Percentiles rank a stretch among this genome's conserved stretches.
Conservation (phyloP, 2,797 vertebrate species). For the Coendou prehensilis region DNA sequence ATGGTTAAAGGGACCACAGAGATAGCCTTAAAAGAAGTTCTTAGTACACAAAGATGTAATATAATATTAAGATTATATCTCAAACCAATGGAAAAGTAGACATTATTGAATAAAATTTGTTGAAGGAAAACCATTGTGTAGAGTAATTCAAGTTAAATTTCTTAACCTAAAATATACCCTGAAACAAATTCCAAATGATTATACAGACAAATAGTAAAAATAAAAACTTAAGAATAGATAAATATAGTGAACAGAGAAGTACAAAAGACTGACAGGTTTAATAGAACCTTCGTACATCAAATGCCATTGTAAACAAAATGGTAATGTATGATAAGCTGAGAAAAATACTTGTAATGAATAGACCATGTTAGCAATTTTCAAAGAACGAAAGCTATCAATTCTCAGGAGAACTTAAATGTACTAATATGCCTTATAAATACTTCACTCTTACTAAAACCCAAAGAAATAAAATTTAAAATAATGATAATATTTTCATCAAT, state of each 20-base stretch:
- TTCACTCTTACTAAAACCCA: background rate
- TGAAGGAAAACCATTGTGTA: slow-evolving; percentile 41
- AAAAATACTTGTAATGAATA: background rate
- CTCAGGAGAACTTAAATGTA: background rate
- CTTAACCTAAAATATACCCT: slow-evolving; percentile 5
- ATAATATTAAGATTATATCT: background rate
- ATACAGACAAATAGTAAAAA: background rate
- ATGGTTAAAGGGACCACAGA: background rate
- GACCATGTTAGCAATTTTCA: background rate
- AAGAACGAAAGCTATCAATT: background rate
- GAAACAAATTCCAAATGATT: slow-evolving; percentile 11
- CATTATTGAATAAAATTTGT: slow-evolving; percentile 16
- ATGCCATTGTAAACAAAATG: background rate
- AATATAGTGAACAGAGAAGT: background rate
- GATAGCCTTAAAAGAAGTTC: slow-evolving; percentile 6
- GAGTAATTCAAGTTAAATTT: background rate
- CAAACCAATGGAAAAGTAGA: background rate
- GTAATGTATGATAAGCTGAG: background rate
- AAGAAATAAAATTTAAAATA: slow-evolving; percentile 2
- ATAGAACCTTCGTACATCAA: background rate
- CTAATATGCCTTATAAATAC: background rate
- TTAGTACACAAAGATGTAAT: background rate
- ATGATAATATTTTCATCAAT: background rate
- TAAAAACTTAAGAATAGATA: background rate
- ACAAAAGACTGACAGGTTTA: background rate